Percentiles rank a stretch among this genome's conserved stretches.
Evolutionary conservation across 2,888 invertebrate species (phyloP).

Genomic region (Dermolepida albohirtum): DNA sequence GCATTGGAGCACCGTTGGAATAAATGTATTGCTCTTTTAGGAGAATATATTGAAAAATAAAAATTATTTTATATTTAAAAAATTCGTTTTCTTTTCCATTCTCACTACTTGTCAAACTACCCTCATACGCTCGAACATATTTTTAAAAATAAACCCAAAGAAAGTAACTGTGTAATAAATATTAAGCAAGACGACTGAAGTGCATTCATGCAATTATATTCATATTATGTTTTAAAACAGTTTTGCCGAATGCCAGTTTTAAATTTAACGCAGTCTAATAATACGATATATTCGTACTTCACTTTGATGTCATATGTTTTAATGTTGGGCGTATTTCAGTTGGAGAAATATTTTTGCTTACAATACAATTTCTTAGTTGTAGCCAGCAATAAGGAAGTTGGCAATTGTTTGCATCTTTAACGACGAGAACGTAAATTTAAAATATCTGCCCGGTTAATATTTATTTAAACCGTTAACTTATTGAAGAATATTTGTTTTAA

Average conservation of each 20-base stretch:
- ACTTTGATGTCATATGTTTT: slow-evolving; percentile 28
- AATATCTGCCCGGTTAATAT: slow-evolving; percentile 23
- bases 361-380: slow-evolving; percentile 22
- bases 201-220: not conserved
- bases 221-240: not conserved
- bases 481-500: not conserved
- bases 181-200: not conserved
- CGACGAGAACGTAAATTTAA: slow-evolving; percentile 26
- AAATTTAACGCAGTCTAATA: slow-evolving; percentile 16
- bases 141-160: too few relatives aligned
- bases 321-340: slow-evolving; percentile 4
- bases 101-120: too few relatives aligned
- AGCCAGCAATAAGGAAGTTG: slow-evolving; percentile 34
- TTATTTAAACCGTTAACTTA: slow-evolving; percentile 13
- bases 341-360: slow-evolving; percentile 24
- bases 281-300: not conserved
- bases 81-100: too few relatives aligned
- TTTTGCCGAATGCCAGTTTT: not conserved
- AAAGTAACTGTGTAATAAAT: too few relatives aligned
- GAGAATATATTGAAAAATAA: too few relatives aligned
- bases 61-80: too few relatives aligned
- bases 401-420: slow-evolving; percentile 36
- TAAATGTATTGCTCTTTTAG: too few relatives aligned
- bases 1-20: too few relatives aligned
- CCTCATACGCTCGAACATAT: too few relatives aligned